A percentile compares a stretch with the other conserved stretches of the same genome.
These are phyloP conservation scores for Aurelia aurita DNA, from an alignment of 30 jellyfish, hydroid and myxozoan species.

Conservation along the genomic window DNA sequence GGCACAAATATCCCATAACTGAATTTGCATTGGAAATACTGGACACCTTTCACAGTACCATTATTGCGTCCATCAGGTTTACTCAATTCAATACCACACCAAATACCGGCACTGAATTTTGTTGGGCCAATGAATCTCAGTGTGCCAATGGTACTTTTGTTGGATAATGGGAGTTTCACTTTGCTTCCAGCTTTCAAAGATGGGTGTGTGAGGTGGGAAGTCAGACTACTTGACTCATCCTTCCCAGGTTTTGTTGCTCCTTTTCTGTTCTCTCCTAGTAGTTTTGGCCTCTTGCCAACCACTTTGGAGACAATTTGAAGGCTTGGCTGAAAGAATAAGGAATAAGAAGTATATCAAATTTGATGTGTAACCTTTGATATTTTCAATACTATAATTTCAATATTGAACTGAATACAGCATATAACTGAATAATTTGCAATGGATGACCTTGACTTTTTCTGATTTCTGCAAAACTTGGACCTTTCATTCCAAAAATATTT, in stretches of 20 bases:
- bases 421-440: too few relatives aligned
- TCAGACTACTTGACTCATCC: neutral
- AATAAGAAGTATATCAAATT: too few relatives aligned
- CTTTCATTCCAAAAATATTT: too few relatives aligned
- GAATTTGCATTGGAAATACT: slow-evolving; percentile 81
- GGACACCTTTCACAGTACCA: slow-evolving; percentile 91
- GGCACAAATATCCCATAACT: slow-evolving; percentile 91
- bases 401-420: too few relatives aligned
- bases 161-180: slow-evolving; percentile 67
- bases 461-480: too few relatives aligned
- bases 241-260: neutral
- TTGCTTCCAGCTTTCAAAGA: slow-evolving; percentile 63
- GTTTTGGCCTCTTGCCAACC: slow-evolving; percentile 47
- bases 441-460: too few relatives aligned
- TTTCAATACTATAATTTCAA: too few relatives aligned
- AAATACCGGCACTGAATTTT: slow-evolving; percentile 79
- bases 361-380: too few relatives aligned
- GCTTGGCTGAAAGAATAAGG: slow-evolving; percentile 60
- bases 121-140: slow-evolving; percentile 82
- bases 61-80: slow-evolving; percentile 84
- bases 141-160: slow-evolving; percentile 66
- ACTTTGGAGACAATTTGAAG: slow-evolving; percentile 61
- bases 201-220: neutral
- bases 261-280: slow-evolving; percentile 13
- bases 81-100: slow-evolving; percentile 89